Evolutionary conservation across 2,797 vertebrate species (phyloP), one percentile per base, ranked within the genome.

Genomic region (Rhinophrynus dorsalis): DNA sequence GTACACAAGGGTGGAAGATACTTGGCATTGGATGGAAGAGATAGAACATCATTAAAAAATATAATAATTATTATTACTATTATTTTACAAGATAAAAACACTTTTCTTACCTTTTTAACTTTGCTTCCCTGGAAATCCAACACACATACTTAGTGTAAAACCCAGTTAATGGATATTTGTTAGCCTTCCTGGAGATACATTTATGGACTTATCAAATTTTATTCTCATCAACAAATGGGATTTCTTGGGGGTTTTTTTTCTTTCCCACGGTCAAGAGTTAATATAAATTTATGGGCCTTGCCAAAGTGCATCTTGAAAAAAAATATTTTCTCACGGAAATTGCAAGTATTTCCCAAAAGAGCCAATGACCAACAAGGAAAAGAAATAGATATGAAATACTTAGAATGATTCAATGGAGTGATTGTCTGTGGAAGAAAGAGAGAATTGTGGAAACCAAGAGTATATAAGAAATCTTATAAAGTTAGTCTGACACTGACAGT

Each of bases 241-340:
- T 3, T 47, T 23, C 57, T 57, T 35, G n/a, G n/a, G n/a, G n/a
- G n/a, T 35, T 2, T 35, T 35, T 35, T 35, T 10, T 35, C 32
- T 35, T 72, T 64, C 68, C 60, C 68, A 72, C 52, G 52, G 60
- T 18, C 33, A 48, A 42, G 44, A 35, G 12, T 57, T 63, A 63
- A 56, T 63, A 64, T 64, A 65, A 64, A 64, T 64, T 50, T 58
- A 57, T 51, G 18, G 33, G 15, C 33, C 6, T 21, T 64, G 51
- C 68, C 68, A 64, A 72, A 56, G 32, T 56, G 68, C 50, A 57
- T 40, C 68, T 56, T 45, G 50, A 29, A 50, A 57, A 63, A 57
- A 64, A 42, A 50, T 38, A 56, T 72, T 62, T 70, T 72, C 68
- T 72, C 68, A 72, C 68, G 60, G 68, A 58, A 72, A 64, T 70